Conservation (phyloP, 2,113 vertebrate species). For the Nettapus auritus region DNA sequence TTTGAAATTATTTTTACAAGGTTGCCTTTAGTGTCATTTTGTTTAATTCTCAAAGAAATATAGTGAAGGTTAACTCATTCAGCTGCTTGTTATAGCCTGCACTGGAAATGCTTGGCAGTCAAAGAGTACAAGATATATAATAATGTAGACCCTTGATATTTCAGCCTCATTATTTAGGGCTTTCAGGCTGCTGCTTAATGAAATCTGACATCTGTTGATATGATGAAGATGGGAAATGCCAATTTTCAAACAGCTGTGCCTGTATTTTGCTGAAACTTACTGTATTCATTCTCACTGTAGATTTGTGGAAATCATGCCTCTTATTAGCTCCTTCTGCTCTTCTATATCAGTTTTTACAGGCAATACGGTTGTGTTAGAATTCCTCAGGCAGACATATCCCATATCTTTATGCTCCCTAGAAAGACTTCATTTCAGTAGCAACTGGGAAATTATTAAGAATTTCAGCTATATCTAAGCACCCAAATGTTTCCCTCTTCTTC, state of each 20-base stretch:
- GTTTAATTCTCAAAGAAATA: not conserved
- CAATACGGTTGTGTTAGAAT: not conserved
- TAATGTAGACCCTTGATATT: not conserved
- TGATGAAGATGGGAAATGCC: not conserved
- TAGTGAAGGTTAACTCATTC: not conserved
- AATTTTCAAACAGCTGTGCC: not conserved
- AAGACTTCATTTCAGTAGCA: not conserved
- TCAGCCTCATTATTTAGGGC: not conserved
- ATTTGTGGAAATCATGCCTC: not conserved
- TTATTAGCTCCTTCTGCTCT: not conserved
- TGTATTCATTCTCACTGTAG: not conserved
- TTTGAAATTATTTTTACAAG: not conserved
- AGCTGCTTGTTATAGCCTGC: not conserved
- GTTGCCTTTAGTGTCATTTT: not conserved
- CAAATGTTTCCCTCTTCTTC: not conserved
- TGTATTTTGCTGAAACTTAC: not conserved
- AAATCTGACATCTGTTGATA: not conserved
- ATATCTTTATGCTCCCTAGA: not conserved
- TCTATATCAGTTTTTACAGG: constrained; percentile 2
- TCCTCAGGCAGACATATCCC: not conserved
- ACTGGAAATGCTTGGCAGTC: not conserved
- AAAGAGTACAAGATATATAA: not conserved
- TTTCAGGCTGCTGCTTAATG: not conserved
- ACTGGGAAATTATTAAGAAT: not conserved
- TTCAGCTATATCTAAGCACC: not conserved